These are phyloP conservation scores for Galleria mellonella DNA, from an alignment of 1,140 invertebrate species.

Conservation along the genomic window DNA sequence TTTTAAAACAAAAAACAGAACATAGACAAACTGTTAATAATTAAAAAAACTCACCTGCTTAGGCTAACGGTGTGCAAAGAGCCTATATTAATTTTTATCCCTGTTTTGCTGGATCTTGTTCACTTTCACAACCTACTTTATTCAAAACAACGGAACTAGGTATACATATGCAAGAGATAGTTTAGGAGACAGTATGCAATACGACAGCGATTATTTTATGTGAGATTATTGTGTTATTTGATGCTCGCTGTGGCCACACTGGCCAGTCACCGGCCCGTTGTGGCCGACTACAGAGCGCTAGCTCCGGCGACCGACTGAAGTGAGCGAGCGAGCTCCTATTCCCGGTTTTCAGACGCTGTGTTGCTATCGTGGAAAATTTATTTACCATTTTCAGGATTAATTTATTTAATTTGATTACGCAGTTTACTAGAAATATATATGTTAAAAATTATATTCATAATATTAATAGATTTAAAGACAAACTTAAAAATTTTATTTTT, in stretches of 20 bases:
- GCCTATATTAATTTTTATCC: constrained; percentile 27
- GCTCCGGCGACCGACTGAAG: constrained; percentile 36
- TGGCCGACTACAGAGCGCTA: constrained; percentile 4
- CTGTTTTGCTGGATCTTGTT: constrained; percentile 12
- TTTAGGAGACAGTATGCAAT: too few relatives aligned
- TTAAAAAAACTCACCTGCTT: constrained; percentile 17
- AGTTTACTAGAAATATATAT: too few relatives aligned
- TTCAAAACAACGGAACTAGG: constrained; percentile 9
- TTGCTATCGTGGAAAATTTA: constrained; percentile 19
- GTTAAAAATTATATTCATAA: too few relatives aligned
- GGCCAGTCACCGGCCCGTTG: background rate
- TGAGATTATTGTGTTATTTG: constrained; percentile 12
- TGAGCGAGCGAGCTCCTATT: constrained; percentile 23
- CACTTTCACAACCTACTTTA: constrained; percentile 20
- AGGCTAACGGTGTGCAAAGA: constrained; percentile 14
- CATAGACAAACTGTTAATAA: constrained; percentile 20
- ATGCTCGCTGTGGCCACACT: background rate
- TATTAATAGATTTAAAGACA: too few relatives aligned
- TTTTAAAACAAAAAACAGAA: background rate
- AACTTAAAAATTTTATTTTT: too few relatives aligned
- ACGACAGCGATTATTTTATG: background rate
- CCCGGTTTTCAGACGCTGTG: constrained; percentile 24
- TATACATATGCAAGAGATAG: background rate
- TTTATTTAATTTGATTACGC: too few relatives aligned
- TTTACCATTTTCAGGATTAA: constrained; percentile 6